Evolutionary conservation across 2,888 invertebrate genomes (phyloP).

Genomic region (Tetheella fluctuosa): DNA sequence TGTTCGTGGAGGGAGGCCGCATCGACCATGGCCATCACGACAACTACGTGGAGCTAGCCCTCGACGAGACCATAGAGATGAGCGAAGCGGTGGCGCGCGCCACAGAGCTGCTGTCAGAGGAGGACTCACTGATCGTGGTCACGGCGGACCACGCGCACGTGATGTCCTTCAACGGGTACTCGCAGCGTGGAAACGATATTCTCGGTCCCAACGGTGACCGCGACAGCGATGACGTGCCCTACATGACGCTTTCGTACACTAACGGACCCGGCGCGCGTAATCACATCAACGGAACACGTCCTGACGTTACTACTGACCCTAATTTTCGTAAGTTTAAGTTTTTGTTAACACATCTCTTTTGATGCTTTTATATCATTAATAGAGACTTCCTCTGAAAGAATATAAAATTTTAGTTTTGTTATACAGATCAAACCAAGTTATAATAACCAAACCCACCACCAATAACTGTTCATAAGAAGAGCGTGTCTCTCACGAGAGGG

Average conservation of each 20-base stretch:
- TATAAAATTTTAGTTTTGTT: too few relatives aligned
- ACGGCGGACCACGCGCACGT: conserved; percentile 87
- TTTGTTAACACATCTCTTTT: background rate
- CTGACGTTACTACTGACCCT: conserved; percentile 66
- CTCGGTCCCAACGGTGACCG: conserved; percentile 64
- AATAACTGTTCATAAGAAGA: too few relatives aligned
- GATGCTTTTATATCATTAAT: too few relatives aligned
- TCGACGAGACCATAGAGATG: conserved; percentile 88
- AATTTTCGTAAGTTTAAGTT: conserved; percentile 49
- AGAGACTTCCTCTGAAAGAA: too few relatives aligned
- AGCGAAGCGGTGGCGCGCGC: conserved; percentile 82
- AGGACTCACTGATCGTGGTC: conserved; percentile 82
- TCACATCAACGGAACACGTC: conserved; percentile 82
- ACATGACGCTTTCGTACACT: conserved; percentile 83
- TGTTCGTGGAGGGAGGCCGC: conserved; percentile 88
- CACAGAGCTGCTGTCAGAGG: conserved; percentile 60
- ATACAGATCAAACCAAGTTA: too few relatives aligned
- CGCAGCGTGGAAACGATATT: conserved; percentile 72
- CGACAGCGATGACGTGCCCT: conserved; percentile 75
- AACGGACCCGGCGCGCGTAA: conserved; percentile 84
- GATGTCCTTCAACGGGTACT: conserved; percentile 88
- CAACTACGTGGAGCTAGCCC: conserved; percentile 80
- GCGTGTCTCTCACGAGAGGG: too few relatives aligned
- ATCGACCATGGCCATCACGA: conserved; percentile 88
- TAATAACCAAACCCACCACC: too few relatives aligned